Evolutionary conservation across 2,888 invertebrate species (phyloP), one percentile per base, ranked within the genome.

Genomic region (Cerceris rybyensis): DNA sequence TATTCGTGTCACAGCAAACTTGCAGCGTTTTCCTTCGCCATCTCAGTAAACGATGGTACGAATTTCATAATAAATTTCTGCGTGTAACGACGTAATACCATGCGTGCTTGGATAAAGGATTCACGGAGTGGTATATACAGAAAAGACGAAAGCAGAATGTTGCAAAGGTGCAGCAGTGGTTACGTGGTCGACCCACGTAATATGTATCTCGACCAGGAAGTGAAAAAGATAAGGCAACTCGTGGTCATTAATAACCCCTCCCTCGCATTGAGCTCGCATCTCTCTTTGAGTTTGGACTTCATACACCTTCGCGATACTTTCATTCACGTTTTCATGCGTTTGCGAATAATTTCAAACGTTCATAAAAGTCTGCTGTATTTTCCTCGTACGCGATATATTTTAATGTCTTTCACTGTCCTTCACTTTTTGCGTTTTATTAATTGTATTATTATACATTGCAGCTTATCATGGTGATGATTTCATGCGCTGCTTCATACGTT

Each of bases 161-260:
- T 77, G 52, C 67, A 59, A 55, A 57, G 78, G 65, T 63, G 72
- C 72, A 74, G 78, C 83, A 70, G 59, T 68, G 74, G 83, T 71
- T 71, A 76, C 82, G 78, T 72, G 71, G 76, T 69, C 80, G 74
- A 75, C 85, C 83, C 81, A 83, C 83, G 85, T 87, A 85, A 80
- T 84, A 79, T 85, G 83, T 83, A 84, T 81, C 89, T 82, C 83
- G 78, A 85, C 85, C 84, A 86, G 88, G 88, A 88, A 88, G 88
- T 89, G 83, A 82, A 84, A 87, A 88, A 88, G 88, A 88, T 88
- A 88, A 88, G 89, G 81, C 78, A 81, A 79, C 82, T 70, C 80
- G 72, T 72, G 75, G 85, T 83, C 88, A 87, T 88, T 88, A 88
- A 88, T 88, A 89, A 89, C 61, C 80, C 73, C 76, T 61, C 63